Evolutionary conservation across 2,113 vertebrate genomes (phyloP).

Genomic region (Chamaea fasciata): DNA sequence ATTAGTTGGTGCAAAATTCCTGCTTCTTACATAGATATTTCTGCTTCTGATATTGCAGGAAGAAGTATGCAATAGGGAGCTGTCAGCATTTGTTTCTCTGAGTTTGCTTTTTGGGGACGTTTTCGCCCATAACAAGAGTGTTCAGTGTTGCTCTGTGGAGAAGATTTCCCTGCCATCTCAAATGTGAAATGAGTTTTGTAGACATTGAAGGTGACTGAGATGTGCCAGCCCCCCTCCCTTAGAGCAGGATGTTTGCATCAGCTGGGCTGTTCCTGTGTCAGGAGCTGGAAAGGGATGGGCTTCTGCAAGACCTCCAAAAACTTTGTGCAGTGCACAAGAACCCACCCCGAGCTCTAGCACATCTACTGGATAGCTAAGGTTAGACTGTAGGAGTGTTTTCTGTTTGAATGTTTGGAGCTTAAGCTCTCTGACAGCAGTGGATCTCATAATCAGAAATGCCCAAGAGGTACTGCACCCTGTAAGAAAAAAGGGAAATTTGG

Average conservation of each 20-base stretch:
- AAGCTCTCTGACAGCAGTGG: background rate
- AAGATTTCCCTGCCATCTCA: background rate
- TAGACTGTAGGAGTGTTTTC: rapidly evolving
- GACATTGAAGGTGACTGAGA: background rate
- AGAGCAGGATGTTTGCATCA: rapidly evolving
- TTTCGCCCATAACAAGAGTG: background rate
- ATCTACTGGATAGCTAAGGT: rapidly evolving
- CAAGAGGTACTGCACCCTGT: background rate
- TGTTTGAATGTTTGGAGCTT: background rate
- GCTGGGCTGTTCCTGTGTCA: rapidly evolving
- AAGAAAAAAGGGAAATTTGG: background rate
- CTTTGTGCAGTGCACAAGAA: background rate
- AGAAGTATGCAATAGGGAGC: background rate
- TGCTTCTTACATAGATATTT: background rate
- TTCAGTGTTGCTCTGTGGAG: background rate
- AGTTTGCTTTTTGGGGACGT: background rate
- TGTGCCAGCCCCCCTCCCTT: background rate
- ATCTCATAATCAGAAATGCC: background rate
- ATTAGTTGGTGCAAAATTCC: background rate
- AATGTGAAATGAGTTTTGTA: background rate
- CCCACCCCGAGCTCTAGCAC: rapidly evolving
- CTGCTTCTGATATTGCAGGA: background rate
- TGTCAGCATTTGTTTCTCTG: background rate
- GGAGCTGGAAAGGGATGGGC: background rate
- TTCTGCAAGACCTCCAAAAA: background rate